phyloP scores from a whole-genome alignment of 2,113 vertebrate genomes.

The Bos indicus region DNA sequence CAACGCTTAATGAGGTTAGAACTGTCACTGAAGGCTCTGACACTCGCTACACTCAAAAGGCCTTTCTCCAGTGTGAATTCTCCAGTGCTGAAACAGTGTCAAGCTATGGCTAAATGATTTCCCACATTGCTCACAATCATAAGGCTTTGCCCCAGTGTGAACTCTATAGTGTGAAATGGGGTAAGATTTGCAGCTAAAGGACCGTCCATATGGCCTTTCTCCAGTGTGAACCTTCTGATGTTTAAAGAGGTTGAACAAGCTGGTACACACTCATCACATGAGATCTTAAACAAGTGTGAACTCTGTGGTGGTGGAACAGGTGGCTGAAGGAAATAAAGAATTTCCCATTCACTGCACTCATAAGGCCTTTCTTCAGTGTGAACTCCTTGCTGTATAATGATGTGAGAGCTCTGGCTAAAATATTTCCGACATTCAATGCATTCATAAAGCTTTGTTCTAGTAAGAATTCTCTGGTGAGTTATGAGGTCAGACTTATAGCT shows the following conservation, averaged over 20 bases:
- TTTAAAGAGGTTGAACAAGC: not conserved
- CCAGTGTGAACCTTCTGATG: not conserved
- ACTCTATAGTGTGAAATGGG: not conserved
- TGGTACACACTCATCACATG: not conserved
- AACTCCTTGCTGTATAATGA: not conserved
- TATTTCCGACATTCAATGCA: not conserved
- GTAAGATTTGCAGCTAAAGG: not conserved
- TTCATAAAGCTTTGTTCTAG: not conserved
- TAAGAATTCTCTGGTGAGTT: not conserved
- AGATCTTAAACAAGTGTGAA: not conserved
- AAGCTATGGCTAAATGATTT: not conserved
- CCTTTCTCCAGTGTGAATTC: not conserved
- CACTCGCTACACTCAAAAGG: not conserved
- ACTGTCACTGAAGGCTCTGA: not conserved
- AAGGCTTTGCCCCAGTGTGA: not conserved
- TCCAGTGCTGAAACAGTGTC: not conserved
- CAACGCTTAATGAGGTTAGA: not conserved
- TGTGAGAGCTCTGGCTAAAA: not conserved
- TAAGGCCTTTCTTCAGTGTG: not conserved
- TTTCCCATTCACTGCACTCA: not conserved
- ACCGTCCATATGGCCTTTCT: not conserved
- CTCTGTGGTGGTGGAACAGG: not conserved
- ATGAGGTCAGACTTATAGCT: not conserved
- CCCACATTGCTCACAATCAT: not conserved
- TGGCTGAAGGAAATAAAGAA: not conserved